Evolutionary conservation across 2,113 vertebrate genomes (phyloP), one percentile per base, ranked within the genome.

Genomic region (Sakesphorus luctuosus): DNA sequence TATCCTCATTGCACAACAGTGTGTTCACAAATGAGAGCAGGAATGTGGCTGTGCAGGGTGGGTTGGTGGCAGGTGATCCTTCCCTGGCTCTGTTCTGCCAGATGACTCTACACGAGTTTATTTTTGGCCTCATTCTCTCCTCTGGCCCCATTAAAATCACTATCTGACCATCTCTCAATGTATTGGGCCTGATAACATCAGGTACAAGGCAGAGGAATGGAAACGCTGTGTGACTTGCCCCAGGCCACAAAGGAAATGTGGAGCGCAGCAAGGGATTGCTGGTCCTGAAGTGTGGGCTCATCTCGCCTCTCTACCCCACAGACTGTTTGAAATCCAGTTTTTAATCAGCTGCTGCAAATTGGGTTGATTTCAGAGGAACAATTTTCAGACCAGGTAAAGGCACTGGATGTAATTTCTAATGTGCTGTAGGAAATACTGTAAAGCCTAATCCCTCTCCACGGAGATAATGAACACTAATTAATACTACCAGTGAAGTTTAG

Each of bases 181-280:
- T 20, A 31, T 12, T 55, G 35, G 72, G 38, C 29, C 26, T 72
- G 96, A 97, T 96, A 96, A 87, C 14, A 92, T 96, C 93, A 81
- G 73, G 73, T 49, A 92, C 76, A 68, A 71, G 43, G 56, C 61
- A 49, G 26, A 72, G 61, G 61, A 50, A 75, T 84, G 83, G 93
- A 78, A 75, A 62, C 0, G 3, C 46, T 31, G 7, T 13, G 50
- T 49, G 86, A 78, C 29, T 81, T 31, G 52, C 93, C 68, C 20
- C 6, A 1, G 81, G 91, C 40, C 47, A 67, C 1, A 0, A 18
- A 77, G 61, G 52, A 81, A 79, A 71, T 38, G 33, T 33, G 38
- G 38, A 84, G 8, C 59, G 50, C 18, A 56, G 38, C 13, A 18
- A 81, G 68, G 63, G 88, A 2, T 16, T 76, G 15, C 44, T 79